These are phyloP conservation scores for Ladona fulva DNA, from an alignment of 1,140 invertebrate genomes.

Conservation along the genomic window DNA sequence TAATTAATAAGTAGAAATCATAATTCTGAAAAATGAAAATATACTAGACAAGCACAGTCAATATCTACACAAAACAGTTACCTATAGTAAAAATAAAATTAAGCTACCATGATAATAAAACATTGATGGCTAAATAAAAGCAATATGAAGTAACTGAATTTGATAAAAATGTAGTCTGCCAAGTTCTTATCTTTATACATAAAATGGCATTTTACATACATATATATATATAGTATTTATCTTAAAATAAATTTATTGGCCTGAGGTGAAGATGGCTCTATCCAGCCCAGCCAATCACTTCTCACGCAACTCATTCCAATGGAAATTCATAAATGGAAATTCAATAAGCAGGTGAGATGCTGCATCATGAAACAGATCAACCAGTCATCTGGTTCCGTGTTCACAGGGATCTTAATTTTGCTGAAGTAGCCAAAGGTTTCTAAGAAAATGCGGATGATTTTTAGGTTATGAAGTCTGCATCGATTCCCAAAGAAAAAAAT, in stretches of 20 bases:
- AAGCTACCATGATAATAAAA: neutral
- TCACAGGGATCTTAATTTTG: no score
- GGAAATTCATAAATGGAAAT: no score
- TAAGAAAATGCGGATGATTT: no score
- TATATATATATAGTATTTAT: neutral
- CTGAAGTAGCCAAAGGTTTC: no score
- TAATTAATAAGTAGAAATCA: neutral
- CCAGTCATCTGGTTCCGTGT: no score
- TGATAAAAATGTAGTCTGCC: neutral
- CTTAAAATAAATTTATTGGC: neutral
- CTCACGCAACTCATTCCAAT: no score
- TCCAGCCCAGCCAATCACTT: neutral
- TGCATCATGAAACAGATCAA: no score
- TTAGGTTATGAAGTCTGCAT: no score
- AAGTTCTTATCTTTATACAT: neutral
- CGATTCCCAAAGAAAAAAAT: no score
- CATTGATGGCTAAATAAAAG: neutral
- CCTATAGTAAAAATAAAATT: constrained; percentile 9
- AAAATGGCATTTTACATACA: neutral
- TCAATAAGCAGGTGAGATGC: no score
- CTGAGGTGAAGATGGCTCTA: neutral
- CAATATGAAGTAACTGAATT: neutral
- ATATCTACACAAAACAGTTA: constrained; percentile 1
- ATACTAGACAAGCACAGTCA: neutral
- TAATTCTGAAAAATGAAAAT: neutral